Conservation (phyloP, 2,888 invertebrate genomes). For the Anthrax anthrax region DNA sequence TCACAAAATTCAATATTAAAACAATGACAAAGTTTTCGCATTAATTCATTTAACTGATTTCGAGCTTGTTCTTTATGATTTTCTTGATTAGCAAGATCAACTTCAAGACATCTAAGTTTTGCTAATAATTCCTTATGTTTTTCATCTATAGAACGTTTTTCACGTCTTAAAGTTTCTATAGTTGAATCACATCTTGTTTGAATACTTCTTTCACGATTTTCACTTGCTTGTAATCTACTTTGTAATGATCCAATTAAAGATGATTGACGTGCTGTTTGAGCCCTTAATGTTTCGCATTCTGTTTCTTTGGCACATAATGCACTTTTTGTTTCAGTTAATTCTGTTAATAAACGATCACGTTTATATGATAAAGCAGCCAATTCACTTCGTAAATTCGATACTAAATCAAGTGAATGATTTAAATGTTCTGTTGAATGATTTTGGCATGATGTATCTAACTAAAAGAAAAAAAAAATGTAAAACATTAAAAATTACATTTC, state of each 20-base stretch:
- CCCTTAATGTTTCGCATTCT: conserved; percentile 67
- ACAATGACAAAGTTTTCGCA: conserved; percentile 56
- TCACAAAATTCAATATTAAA: conserved; percentile 58
- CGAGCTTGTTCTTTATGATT: conserved; percentile 56
- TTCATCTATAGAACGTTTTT: conserved; percentile 56
- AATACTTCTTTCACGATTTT: conserved; percentile 59
- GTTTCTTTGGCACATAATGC: conserved; percentile 58
- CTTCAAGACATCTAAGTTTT: conserved; percentile 55
- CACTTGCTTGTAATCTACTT: conserved; percentile 62
- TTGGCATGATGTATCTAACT: conserved; percentile 21
- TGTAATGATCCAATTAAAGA: conserved; percentile 66
- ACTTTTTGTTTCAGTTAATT: conserved; percentile 58
- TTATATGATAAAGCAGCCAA: conserved; percentile 73
- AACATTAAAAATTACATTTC: too few species aligned
- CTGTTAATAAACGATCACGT: conserved; percentile 50
- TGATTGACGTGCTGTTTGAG: conserved; percentile 70
- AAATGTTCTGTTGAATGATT: conserved; percentile 13
- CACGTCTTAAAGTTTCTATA: conserved; percentile 59
- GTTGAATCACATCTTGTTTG: conserved; percentile 50
- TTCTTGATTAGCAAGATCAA: conserved; percentile 57
- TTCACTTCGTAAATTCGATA: conserved; percentile 66
- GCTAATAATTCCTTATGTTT: conserved; percentile 62
- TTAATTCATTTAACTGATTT: conserved; percentile 52
- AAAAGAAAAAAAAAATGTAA: neutral
- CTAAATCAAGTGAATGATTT: conserved; percentile 42